Evolutionary conservation across 2,797 vertebrate species (phyloP), one percentile per base, ranked within the genome.

Genomic region (Salarias fasciatus): DNA sequence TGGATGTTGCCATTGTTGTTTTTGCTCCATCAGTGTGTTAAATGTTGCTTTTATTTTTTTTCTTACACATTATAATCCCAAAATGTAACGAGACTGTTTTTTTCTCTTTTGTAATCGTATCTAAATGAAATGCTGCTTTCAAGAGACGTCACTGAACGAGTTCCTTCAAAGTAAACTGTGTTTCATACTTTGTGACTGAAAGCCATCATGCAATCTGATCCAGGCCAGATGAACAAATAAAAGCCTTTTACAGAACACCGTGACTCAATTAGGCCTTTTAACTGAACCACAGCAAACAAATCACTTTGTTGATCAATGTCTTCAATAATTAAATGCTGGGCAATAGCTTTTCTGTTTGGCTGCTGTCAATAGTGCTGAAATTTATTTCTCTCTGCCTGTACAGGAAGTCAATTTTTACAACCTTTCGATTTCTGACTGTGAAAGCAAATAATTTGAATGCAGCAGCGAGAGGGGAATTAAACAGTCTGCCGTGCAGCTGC

Each of bases 331-430:
- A 95, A 96, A 95, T 94, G 95, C 93, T 87, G 86, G 90, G 84
- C 89, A 83, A 92, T 92, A 92, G 91, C 89, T 92, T 93, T 90
- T 88, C 84, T 90, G 90, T 91, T 92, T 89, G 89, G 87, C 87
- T 66, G 65, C 86, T 93, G 92, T 92, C 92, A 92, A 92, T 94
- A 89, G 69, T 10, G 66, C 77, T 79, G 80, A 86, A 91, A 93
- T 93, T 88, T 92, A 93, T 91, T 90, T 88, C 85, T 82, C 90
- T 88, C 75, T 6, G 85, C 88, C 89, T 75, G 87, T 93, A 91
- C 93, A 94, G 94, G 92, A 95, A 95, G 93, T 88, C 91, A 90
- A 90, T 91, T 93, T 95, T 95, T 94, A 92, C 88, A 91, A 89
- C 90, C 93, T 89, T 94, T 93, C 90, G 88, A 94, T 93, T 91